These are phyloP conservation scores for Spea multiplicata DNA, from an alignment of 2,113 vertebrate species.

Conservation along the genomic window DNA sequence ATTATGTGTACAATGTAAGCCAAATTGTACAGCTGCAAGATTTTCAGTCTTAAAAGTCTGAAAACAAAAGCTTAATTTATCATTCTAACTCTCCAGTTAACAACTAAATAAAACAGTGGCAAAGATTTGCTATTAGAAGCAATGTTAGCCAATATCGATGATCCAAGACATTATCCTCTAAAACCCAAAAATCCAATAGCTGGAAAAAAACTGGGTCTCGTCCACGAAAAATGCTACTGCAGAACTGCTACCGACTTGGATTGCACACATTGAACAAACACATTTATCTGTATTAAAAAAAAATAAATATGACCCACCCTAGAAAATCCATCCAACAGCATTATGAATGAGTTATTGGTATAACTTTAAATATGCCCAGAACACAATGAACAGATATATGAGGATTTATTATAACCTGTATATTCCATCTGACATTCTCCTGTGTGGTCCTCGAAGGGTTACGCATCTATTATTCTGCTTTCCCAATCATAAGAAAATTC, in stretches of 20 bases:
- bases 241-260: background rate
- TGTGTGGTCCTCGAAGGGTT: too few relatives aligned
- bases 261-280: too few relatives aligned
- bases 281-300: too few relatives aligned
- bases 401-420: too few relatives aligned
- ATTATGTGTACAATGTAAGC: background rate
- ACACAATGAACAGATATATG: too few relatives aligned
- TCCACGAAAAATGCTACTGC: background rate
- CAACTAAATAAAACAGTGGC: conserved; percentile 17
- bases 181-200: background rate
- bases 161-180: background rate
- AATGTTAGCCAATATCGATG: background rate
- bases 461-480: too few relatives aligned
- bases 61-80: conserved; percentile 8
- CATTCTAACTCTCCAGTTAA: conserved; percentile 5
- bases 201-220: background rate
- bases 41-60: background rate
- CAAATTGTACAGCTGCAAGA: conserved; percentile 32
- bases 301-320: too few relatives aligned
- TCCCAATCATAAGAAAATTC: too few relatives aligned
- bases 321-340: too few relatives aligned
- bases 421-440: too few relatives aligned
- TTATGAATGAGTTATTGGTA: too few relatives aligned
- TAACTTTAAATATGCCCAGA: too few relatives aligned
- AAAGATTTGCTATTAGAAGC: background rate